Conservation (phyloP, 2,113 vertebrate genomes). For the Baryphthengus martii region DNA sequence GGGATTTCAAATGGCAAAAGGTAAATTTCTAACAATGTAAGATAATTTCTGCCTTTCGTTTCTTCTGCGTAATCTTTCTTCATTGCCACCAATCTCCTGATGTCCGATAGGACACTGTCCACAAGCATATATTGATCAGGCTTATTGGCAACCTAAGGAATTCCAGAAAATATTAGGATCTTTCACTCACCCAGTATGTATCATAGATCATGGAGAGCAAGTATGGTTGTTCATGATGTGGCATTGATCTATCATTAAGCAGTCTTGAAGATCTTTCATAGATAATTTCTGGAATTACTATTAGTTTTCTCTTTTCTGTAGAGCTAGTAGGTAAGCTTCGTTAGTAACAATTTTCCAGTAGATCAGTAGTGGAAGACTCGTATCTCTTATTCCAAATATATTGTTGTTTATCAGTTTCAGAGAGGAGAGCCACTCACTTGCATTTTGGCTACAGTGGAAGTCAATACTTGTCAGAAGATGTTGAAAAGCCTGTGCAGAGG, state of each 20-base stretch:
- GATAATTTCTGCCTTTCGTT: neutral
- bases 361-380: neutral
- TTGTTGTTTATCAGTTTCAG: neutral
- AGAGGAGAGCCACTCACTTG: neutral
- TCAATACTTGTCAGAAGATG: neutral
- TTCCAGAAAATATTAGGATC: neutral
- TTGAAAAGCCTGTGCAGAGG: neutral
- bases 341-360: neutral
- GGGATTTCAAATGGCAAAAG: neutral
- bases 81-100: neutral
- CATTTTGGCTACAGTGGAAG: neutral
- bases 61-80: neutral
- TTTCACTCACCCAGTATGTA: neutral
- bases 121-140: neutral
- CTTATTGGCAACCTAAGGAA: neutral
- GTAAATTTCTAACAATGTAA: neutral
- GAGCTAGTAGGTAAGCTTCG: neutral
- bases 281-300: neutral
- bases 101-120: neutral
- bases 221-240: neutral
- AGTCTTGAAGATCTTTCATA: neutral
- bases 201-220: neutral
- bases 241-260: neutral
- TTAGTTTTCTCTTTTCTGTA: neutral
- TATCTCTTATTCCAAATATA: neutral